Evolutionary conservation across 1,140 invertebrate species (phyloP).

Genomic region (Eriosoma lanigerum): DNA sequence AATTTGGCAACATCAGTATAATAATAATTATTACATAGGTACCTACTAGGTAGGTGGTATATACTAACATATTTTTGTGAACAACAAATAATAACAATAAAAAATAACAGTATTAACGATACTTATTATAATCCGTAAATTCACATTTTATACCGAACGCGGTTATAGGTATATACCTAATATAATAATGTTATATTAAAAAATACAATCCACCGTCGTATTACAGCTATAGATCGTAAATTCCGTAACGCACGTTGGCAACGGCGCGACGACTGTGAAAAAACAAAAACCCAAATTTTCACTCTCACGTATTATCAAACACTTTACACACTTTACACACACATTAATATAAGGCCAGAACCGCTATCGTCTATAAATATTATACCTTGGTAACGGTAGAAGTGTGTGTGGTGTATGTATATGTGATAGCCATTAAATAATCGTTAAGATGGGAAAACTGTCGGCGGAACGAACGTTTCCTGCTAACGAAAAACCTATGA

Average conservation of each 20-base stretch:
- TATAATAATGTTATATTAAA: too few species aligned
- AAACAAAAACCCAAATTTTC: slow-evolving; percentile 18
- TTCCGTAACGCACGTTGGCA: neutral
- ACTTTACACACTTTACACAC: too few species aligned
- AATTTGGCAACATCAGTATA: neutral
- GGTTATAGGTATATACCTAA: neutral
- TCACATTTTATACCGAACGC: neutral
- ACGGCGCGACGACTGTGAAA: slow-evolving; percentile 5
- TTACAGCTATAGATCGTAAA: neutral
- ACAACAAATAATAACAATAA: neutral
- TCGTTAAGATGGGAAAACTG: slow-evolving; percentile 41
- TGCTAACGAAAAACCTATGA: slow-evolving; percentile 12
- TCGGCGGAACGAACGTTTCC: slow-evolving; percentile 20
- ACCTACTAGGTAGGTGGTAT: too few species aligned
- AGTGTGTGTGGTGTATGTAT: neutral
- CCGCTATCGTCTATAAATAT: neutral
- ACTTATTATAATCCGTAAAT: neutral
- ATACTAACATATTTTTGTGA: slow-evolving; percentile 3
- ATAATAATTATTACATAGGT: neutral
- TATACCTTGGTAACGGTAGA: neutral
- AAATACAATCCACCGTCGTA: too few species aligned
- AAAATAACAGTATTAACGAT: neutral
- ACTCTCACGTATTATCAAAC: neutral
- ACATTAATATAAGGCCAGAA: neutral
- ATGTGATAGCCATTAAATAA: slow-evolving; percentile 24